Evolutionary conservation across 1,140 invertebrate species (phyloP).

Genomic region (Piezodorus guildinii): DNA sequence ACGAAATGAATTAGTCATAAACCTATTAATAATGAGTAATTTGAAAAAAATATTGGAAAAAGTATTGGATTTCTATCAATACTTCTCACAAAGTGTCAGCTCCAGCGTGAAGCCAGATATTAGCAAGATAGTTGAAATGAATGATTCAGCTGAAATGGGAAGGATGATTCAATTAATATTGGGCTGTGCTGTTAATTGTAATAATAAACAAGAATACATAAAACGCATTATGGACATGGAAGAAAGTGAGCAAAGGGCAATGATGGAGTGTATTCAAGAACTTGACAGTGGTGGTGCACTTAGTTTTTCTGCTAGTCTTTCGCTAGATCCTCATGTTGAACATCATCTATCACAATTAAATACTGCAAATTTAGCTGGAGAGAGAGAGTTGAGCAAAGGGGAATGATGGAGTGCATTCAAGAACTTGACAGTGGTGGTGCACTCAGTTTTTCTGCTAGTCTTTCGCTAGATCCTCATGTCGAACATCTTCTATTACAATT

Average conservation of each 20-base stretch:
- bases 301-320: constrained; percentile 27
- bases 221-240: constrained; percentile 85
- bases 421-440: constrained; percentile 57
- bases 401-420: constrained; percentile 92
- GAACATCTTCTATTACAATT: constrained; percentile 51
- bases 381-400: constrained; percentile 73
- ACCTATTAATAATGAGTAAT: constrained; percentile 82
- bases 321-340: constrained; percentile 43
- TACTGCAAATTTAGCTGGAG: constrained; percentile 58
- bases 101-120: constrained; percentile 76
- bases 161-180: constrained; percentile 79
- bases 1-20: no score
- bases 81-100: constrained; percentile 67
- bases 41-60: constrained; percentile 83
- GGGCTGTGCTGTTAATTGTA: constrained; percentile 89
- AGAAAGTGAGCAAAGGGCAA: constrained; percentile 75
- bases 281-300: constrained; percentile 50
- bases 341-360: constrained; percentile 52
- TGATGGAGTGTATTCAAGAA: constrained; percentile 94
- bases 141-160: constrained; percentile 62
- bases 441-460: constrained; percentile 31
- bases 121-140: constrained; percentile 70
- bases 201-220: constrained; percentile 82
- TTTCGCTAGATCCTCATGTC: constrained; percentile 40
- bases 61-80: constrained; percentile 79